Percentiles rank a stretch among this genome's conserved stretches.
These are phyloP conservation scores for Chrysodeixis includens DNA, from an alignment of 2,888 invertebrate genomes.

Conservation along the genomic window DNA sequence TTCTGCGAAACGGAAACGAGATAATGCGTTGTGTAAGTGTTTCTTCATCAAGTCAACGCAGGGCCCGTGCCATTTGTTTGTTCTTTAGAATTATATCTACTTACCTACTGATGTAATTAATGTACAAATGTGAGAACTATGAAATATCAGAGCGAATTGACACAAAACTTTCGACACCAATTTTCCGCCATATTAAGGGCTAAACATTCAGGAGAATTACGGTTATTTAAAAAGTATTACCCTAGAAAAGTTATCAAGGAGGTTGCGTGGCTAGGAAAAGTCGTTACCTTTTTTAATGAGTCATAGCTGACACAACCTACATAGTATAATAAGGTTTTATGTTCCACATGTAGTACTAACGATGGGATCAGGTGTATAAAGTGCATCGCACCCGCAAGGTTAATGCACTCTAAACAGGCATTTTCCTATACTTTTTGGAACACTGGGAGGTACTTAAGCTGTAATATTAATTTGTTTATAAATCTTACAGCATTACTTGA, in stretches of 20 bases:
- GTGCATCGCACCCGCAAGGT: constrained; percentile 77
- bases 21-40: constrained; percentile 58
- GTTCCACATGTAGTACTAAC: constrained; percentile 60
- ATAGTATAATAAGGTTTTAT: constrained; percentile 60
- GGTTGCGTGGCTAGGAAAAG: constrained; percentile 9
- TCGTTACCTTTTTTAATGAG: constrained; percentile 49
- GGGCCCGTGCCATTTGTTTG: constrained; percentile 17
- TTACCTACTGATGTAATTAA: constrained; percentile 40
- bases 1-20: constrained; percentile 67
- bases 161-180: neutral
- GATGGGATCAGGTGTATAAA: constrained; percentile 68
- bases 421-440: constrained; percentile 65
- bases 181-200: neutral
- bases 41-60: constrained; percentile 39
- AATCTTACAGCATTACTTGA: neutral
- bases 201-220: neutral
- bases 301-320: constrained; percentile 45
- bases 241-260: constrained; percentile 14
- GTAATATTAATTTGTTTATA: constrained; percentile 6
- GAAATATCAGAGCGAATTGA: constrained; percentile 45
- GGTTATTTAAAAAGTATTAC: constrained; percentile 5
- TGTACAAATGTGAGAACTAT: constrained; percentile 56
- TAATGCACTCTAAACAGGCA: constrained; percentile 67
- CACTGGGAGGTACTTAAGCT: constrained; percentile 52
- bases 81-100: constrained; percentile 8